phyloP scores from a whole-genome alignment of 2,113 vertebrate genomes.

The Cyanistes caeruleus region DNA sequence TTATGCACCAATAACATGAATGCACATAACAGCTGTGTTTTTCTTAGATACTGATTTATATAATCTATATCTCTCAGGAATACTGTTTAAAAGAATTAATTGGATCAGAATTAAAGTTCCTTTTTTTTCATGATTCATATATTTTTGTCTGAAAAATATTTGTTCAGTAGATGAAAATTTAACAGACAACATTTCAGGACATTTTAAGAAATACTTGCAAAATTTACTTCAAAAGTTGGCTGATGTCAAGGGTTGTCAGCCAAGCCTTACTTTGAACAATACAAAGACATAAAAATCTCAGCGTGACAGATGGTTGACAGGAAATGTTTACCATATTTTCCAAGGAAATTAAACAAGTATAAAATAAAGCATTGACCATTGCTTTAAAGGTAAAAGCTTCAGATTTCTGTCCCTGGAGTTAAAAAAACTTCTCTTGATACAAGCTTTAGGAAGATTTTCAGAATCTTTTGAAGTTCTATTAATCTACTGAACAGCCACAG shows the following conservation, averaged over 20 bases:
- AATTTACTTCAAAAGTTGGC: background rate
- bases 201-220: background rate
- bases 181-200: background rate
- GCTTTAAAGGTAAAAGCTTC: background rate
- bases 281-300: background rate
- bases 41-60: background rate
- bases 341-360: background rate
- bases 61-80: background rate
- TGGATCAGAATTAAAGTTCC: background rate
- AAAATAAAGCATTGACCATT: background rate
- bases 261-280: background rate
- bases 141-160: background rate
- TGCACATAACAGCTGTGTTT: background rate
- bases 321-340: background rate
- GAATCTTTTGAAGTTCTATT: background rate
- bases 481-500: background rate
- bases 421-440: background rate
- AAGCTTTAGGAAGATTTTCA: background rate
- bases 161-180: background rate
- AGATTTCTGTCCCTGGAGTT: background rate
- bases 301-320: background rate
- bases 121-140: background rate
- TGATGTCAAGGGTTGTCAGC: background rate
- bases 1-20: background rate
- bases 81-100: background rate